Evolutionary conservation across 2,888 invertebrate genomes (phyloP).

Genomic region (Branchinecta sandiegonensis): DNA sequence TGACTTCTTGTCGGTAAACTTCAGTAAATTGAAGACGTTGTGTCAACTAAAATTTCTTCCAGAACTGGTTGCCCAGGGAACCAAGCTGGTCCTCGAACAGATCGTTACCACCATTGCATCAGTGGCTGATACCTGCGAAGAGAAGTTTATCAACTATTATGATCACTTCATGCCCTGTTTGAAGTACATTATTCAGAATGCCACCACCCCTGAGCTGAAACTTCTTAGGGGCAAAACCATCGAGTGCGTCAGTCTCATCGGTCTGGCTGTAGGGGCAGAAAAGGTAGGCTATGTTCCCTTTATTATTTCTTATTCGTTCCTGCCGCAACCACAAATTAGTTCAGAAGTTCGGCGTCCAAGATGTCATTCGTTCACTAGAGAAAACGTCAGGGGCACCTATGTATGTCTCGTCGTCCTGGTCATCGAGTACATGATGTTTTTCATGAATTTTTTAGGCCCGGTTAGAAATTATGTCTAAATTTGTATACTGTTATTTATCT

Average conservation of each 20-base stretch:
- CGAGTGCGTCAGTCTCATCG: constrained; percentile 96
- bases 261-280: constrained; percentile 41
- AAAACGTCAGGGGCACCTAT: no score
- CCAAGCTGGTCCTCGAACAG: constrained; percentile 91
- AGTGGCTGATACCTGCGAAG: constrained; percentile 94
- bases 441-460: no score
- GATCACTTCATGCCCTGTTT: constrained; percentile 75
- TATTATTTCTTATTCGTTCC: no score
- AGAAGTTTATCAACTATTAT: constrained; percentile 86
- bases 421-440: no score
- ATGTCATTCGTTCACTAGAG: no score
- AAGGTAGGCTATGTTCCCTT: constrained; percentile 30
- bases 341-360: no score
- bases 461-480: no score
- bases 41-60: constrained; percentile 24
- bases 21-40: neutral
- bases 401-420: no score
- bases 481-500: no score
- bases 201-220: constrained; percentile 69
- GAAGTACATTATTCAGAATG: constrained; percentile 92
- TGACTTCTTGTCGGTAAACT: constrained; percentile 8
- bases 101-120: constrained; percentile 97
- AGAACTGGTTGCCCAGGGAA: constrained; percentile 75
- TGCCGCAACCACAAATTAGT: no score
- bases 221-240: constrained; percentile 93